phyloP scores from a whole-genome alignment of 1,140 invertebrate species.

The Drosophila subobscura region DNA sequence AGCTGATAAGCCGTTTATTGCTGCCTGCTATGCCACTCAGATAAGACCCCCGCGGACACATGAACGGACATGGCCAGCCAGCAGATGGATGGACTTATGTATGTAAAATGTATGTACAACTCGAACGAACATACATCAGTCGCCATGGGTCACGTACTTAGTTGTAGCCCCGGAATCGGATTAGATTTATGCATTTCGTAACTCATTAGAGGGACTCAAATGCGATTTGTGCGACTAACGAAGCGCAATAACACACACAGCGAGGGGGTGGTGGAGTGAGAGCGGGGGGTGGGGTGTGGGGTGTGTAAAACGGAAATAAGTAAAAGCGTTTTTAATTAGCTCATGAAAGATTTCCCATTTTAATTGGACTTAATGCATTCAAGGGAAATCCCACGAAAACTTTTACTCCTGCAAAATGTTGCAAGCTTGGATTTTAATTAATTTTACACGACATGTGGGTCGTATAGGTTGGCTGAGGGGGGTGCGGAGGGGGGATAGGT shows the following conservation, averaged over 20 bases:
- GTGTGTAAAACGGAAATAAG: not conserved
- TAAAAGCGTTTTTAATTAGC: slow-evolving; percentile 66
- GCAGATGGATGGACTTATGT: slow-evolving; percentile 3
- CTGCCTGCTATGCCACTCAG: slow-evolving; percentile 29
- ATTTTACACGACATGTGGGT: slow-evolving; percentile 54
- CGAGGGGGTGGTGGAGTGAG: not conserved
- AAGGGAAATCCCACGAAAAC: slow-evolving; percentile 47
- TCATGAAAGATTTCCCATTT: slow-evolving; percentile 55
- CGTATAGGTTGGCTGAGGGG: too few relatives aligned
- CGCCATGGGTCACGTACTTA: slow-evolving; percentile 32
- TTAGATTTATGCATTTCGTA: slow-evolving; percentile 59
- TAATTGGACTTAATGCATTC: slow-evolving; percentile 70
- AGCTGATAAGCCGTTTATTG: slow-evolving; percentile 68
- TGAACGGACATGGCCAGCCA: not conserved
- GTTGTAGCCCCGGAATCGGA: slow-evolving; percentile 27
- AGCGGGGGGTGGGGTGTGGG: not conserved
- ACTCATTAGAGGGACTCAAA: slow-evolving; percentile 49
- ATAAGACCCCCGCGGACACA: slow-evolving; percentile 25
- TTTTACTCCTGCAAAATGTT: slow-evolving; percentile 37
- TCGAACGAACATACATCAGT: not conserved
- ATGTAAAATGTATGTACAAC: not conserved
- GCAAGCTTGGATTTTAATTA: slow-evolving; percentile 65
- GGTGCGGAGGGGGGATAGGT: not conserved
- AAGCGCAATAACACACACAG: slow-evolving; percentile 1
- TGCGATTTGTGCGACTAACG: slow-evolving; percentile 38